Percentiles rank a stretch among this genome's conserved stretches.
phyloP scores from a whole-genome alignment of 2,888 invertebrate genomes.

The Athalia circularis region DNA sequence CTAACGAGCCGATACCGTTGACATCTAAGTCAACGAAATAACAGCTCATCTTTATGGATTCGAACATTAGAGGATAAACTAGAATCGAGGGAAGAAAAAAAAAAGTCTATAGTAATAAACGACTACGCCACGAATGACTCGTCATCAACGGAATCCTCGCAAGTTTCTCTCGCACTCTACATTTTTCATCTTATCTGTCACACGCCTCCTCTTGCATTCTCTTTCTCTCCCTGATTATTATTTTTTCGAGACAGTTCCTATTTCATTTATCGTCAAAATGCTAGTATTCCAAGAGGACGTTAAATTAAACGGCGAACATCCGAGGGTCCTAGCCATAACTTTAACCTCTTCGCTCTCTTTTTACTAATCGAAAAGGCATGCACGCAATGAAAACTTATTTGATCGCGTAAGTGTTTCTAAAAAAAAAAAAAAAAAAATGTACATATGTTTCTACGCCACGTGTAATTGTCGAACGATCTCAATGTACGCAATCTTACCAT shows the following conservation, averaged over 20 bases:
- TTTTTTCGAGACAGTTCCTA: slow-evolving; percentile 15
- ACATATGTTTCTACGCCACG: not conserved
- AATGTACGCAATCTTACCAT: not conserved
- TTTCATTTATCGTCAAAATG: slow-evolving; percentile 18
- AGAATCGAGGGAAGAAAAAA: not conserved
- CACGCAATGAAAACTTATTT: slow-evolving; percentile 24
- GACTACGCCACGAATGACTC: slow-evolving; percentile 26
- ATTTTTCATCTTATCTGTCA: not conserved
- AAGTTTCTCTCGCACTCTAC: not conserved
- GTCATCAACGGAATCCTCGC: slow-evolving; percentile 38
- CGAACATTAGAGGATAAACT: not conserved
- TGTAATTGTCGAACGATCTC: slow-evolving; percentile 30
- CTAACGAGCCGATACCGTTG: not conserved
- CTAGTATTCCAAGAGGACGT: slow-evolving; percentile 3
- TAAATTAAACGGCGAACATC: slow-evolving; percentile 26
- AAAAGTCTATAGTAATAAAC: slow-evolving; percentile 1
- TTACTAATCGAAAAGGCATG: slow-evolving; percentile 17
- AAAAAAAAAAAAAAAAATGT: not conserved
- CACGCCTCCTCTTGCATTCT: not conserved
- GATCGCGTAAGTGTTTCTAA: slow-evolving; percentile 10
- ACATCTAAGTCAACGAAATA: too few relatives aligned
- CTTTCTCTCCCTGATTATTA: slow-evolving; percentile 1
- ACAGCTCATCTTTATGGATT: too few relatives aligned
- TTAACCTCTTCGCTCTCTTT: not conserved
- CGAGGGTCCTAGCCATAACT: slow-evolving; percentile 2